Evolutionary conservation across 2,113 vertebrate genomes (phyloP).

Genomic region (Amphiprion percula): DNA sequence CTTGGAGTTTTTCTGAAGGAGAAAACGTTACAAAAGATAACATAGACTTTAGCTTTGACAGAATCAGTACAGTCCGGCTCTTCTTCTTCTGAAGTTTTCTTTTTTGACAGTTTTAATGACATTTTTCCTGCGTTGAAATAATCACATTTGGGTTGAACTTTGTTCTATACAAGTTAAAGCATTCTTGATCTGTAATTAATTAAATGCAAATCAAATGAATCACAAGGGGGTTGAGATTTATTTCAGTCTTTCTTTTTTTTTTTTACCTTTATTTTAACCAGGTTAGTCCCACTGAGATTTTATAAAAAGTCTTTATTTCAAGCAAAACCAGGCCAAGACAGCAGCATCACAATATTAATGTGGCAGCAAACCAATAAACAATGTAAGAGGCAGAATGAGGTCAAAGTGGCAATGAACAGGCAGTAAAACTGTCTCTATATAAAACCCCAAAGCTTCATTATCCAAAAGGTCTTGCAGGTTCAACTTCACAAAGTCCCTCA

Average conservation of each 20-base stretch:
- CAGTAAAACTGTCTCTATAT: not conserved
- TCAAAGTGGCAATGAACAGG: not conserved
- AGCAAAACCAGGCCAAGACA: constrained; percentile 2
- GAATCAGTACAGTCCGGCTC: not conserved
- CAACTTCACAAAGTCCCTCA: too few relatives aligned
- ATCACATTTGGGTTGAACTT: not conserved
- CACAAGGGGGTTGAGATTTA: not conserved
- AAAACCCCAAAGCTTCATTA: not conserved
- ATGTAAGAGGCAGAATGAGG: constrained; percentile 20
- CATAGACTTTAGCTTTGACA: not conserved
- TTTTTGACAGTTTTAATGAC: not conserved
- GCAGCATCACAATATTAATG: constrained; percentile 14
- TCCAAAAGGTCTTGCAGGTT: too few relatives aligned
- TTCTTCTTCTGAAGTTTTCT: not conserved
- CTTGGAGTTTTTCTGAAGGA: not conserved
- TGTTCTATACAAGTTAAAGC: too few relatives aligned
- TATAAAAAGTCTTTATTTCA: not conserved
- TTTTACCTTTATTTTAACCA: constrained; percentile 7
- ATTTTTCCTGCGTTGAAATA: not conserved
- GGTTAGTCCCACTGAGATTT: constrained; percentile 24
- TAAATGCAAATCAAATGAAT: constrained; percentile 31
- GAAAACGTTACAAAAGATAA: not conserved
- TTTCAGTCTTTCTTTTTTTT: too few relatives aligned
- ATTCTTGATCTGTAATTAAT: constrained; percentile 14
- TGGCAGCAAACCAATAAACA: not conserved